Evolutionary conservation across 2,888 invertebrate species (phyloP), one percentile per base, ranked within the genome.

Genomic region (Argynnis bischoffii): DNA sequence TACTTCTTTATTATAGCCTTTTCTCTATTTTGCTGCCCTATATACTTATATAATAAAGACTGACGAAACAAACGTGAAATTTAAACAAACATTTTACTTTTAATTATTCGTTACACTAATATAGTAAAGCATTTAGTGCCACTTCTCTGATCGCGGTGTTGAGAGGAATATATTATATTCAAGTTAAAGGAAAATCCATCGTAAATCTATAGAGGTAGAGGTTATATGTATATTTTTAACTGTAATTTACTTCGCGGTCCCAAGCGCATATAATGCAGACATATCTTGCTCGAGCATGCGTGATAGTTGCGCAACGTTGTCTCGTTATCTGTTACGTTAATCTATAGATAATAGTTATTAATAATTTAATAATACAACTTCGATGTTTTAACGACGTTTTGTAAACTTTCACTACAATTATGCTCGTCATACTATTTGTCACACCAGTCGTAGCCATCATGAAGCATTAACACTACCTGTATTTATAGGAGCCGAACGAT

Each of bases 241-340:
- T 59, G 6, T 47, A 18, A 73, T 74, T 72, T 70, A 74, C 72
- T 76, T 77, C 73, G 75, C 76, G 74, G 73, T 77, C 63, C 57
- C 67, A 72, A 67, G 65, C 72, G 55, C 71, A 73, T 69, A 74
- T 74, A 75, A 75, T 76, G 75, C 75, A 72, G 75, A 76, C 72
- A 74, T 74, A 72, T 74, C 73, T 74, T 75, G 71, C 72, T 60
- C 64, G 71, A 69, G 74, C 75, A 75, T 76, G 75, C 73, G 75
- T 75, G 71, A 57, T 56, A 54, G 69, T 78, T 77, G 74, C 70
- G 74, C 72, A 79, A 79, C 72, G 67, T 69, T 72, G 72, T 74
- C 74, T 69, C 61, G 71, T 65, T 67, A 69, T 71, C 69, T 67
- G 69, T 74, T 72, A 67, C 69, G 64, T 69, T 57, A 64, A 66